Conservation (phyloP, 2,888 invertebrate species). For the Morpho helenor region DNA sequence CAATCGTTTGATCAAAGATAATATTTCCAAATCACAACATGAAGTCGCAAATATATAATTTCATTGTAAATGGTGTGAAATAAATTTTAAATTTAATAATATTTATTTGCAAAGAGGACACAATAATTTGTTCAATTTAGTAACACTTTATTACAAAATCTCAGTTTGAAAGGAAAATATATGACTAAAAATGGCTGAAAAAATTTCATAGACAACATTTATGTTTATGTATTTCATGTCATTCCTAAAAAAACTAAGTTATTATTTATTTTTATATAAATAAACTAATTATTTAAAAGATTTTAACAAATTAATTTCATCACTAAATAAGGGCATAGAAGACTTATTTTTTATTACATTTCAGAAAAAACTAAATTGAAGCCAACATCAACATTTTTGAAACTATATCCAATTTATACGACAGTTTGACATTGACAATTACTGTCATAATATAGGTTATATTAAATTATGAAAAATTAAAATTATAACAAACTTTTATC, state of each 20-base stretch:
- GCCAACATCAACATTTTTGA: background rate
- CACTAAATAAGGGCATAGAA: too few species aligned
- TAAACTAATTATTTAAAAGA: too few species aligned
- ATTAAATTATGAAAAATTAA: background rate
- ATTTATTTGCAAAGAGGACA: constrained; percentile 56
- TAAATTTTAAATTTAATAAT: constrained; percentile 37
- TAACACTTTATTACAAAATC: constrained; percentile 51
- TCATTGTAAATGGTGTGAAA: constrained; percentile 1
- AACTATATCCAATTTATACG: background rate
- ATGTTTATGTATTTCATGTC: constrained; percentile 3
- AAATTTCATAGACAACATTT: constrained; percentile 60
- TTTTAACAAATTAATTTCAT: too few species aligned
- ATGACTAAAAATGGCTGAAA: constrained; percentile 74
- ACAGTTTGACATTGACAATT: too few species aligned
- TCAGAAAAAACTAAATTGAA: too few species aligned
- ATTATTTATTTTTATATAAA: too few species aligned
- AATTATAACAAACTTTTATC: background rate
- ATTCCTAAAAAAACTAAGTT: background rate
- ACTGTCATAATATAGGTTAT: too few species aligned
- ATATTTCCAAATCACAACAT: constrained; percentile 4
- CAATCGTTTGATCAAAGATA: background rate
- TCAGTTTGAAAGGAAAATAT: constrained; percentile 65
- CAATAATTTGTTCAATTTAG: constrained; percentile 65
- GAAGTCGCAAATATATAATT: background rate
- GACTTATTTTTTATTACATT: too few species aligned